Evolutionary conservation across 2,888 invertebrate genomes (phyloP).

Genomic region (Drosophila quinaria): DNA sequence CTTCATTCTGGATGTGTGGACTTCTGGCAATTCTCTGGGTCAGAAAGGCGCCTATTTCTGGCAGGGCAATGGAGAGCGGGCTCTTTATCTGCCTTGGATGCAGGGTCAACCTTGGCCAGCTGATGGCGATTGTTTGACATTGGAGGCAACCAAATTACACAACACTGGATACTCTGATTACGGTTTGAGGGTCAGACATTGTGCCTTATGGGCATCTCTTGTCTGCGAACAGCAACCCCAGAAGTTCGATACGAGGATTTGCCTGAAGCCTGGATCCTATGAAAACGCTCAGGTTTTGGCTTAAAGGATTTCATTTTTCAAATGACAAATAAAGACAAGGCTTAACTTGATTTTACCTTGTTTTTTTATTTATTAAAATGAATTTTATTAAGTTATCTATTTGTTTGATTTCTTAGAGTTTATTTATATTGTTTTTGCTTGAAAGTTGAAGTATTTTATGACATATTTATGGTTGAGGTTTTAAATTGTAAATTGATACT

Average conservation of each 20-base stretch:
- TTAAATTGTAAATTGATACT: no score
- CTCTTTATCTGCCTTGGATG: slow-evolving; percentile 47
- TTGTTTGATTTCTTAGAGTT: neutral
- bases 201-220: no score
- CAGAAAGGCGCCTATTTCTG: slow-evolving; percentile 43
- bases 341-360: neutral
- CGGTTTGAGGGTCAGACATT: no score
- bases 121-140: slow-evolving; percentile 20
- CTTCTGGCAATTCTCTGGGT: slow-evolving; percentile 55
- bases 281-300: slow-evolving; percentile 9
- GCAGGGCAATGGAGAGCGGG: slow-evolving; percentile 52
- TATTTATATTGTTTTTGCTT: no score
- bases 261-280: slow-evolving; percentile 3
- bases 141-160: no score
- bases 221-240: slow-evolving; percentile 9
- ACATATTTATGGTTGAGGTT: no score
- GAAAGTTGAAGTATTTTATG: no score
- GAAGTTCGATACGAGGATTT: slow-evolving; percentile 1
- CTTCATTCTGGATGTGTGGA: no score
- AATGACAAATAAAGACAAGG: neutral
- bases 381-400: neutral
- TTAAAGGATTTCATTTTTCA: neutral
- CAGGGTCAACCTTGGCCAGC: slow-evolving; percentile 34
- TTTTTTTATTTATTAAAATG: neutral
- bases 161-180: no score